A percentile compares a stretch with the other conserved stretches of the same genome.
These are phyloP conservation scores for Astur gentilis DNA, from an alignment of 2,113 vertebrate genomes.

Conservation along the genomic window DNA sequence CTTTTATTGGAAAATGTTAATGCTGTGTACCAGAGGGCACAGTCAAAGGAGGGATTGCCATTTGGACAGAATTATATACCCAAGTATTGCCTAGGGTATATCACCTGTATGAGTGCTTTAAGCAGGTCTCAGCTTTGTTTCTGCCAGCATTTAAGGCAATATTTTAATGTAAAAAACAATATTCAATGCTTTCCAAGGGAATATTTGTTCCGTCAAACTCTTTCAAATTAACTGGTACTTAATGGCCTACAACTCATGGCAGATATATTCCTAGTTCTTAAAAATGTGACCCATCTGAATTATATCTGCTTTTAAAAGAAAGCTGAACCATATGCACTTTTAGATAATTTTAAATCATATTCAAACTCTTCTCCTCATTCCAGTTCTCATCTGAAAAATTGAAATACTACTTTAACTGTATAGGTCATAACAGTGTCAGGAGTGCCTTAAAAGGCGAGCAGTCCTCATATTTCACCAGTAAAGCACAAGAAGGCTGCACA, in stretches of 20 bases:
- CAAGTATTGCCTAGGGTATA: not conserved
- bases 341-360: not conserved
- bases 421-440: not conserved
- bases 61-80: slow-evolving; percentile 8
- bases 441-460: not conserved
- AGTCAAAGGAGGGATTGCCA: not conserved
- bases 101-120: slow-evolving; percentile 11
- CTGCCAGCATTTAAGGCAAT: not conserved
- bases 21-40: slow-evolving; percentile 16
- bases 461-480: not conserved
- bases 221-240: not conserved
- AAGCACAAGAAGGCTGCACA: not conserved
- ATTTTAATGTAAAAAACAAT: slow-evolving; percentile 18
- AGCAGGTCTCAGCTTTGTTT: not conserved
- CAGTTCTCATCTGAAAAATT: not conserved
- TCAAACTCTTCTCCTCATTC: not conserved
- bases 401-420: not conserved
- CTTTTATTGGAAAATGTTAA: slow-evolving; percentile 6
- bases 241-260: not conserved
- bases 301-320: not conserved
- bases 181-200: not conserved
- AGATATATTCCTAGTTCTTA: not conserved
- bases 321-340: not conserved
- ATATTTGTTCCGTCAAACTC: not conserved
- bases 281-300: not conserved